Percentiles rank a stretch among this genome's conserved stretches.
phyloP scores from a whole-genome alignment of 2,888 invertebrate genomes.

The Onthophagus sagittarius region DNA sequence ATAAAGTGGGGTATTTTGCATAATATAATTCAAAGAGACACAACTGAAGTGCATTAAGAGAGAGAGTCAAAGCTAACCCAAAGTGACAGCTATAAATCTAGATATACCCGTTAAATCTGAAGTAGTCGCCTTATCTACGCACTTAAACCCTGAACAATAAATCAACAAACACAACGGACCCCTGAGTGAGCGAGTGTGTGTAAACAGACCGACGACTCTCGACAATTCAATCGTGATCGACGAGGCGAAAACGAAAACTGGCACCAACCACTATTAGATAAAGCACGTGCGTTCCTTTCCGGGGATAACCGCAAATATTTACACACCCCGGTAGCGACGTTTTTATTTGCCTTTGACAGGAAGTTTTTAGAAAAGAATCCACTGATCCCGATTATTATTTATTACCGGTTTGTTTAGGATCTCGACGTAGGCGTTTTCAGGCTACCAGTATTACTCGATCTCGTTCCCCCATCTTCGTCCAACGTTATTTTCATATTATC shows the following conservation, averaged over 20 bases:
- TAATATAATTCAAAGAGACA: not conserved
- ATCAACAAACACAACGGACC: not conserved
- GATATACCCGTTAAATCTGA: not conserved
- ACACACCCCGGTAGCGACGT: not conserved
- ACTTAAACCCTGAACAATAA: not conserved
- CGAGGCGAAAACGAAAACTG: not conserved
- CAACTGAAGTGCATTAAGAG: not conserved
- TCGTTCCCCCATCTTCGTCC: not conserved
- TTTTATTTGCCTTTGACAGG: not conserved
- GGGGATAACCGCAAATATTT: not conserved
- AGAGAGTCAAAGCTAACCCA: not conserved
- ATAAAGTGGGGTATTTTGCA: not conserved
- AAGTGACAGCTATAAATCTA: not conserved
- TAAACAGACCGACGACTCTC: not conserved
- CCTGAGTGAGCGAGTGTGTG: not conserved
- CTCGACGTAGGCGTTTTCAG: not conserved
- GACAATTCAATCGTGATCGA: not conserved
- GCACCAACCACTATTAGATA: not conserved
- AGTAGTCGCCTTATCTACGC: not conserved
- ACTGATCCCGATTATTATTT: not conserved
- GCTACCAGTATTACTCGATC: not conserved
- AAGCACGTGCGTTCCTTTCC: not conserved
- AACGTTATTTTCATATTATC: not conserved
- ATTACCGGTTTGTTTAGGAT: not conserved
- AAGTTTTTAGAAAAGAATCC: not conserved